Conservation (phyloP, 1,140 invertebrate genomes). For the Brachionus sp. region DNA sequence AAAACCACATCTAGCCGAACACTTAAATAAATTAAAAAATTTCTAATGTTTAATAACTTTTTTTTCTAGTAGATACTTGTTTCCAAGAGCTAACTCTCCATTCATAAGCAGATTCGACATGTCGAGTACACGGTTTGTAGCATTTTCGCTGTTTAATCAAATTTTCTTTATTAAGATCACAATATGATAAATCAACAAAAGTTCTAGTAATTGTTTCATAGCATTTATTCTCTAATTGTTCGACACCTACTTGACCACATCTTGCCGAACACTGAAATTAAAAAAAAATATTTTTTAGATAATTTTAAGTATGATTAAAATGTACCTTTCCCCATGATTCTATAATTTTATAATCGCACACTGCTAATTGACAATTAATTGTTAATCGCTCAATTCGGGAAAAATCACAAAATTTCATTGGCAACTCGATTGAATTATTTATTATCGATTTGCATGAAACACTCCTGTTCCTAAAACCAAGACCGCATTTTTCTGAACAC, state of each 20-base stretch:
- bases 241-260: neutral
- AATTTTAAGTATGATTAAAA: neutral
- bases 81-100: constrained; percentile 3
- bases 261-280: neutral
- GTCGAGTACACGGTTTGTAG: neutral
- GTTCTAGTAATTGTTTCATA: neutral
- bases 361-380: neutral
- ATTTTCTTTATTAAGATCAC: neutral
- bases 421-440: neutral
- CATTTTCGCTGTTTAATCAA: neutral
- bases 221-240: constrained; percentile 36
- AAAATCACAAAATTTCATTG: neutral
- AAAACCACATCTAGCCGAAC: constrained; percentile 32
- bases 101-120: neutral
- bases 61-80: neutral
- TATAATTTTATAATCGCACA: neutral
- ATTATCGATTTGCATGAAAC: neutral
- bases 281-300: neutral
- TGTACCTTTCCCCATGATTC: constrained; percentile 18
- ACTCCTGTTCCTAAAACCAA: neutral
- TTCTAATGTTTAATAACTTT: no score
- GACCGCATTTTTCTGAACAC: constrained; percentile 41
- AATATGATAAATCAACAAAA: neutral
- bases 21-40: neutral
- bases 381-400: neutral